phyloP scores from a whole-genome alignment of 2,113 vertebrate species.

The Notarius lentiginosus region DNA sequence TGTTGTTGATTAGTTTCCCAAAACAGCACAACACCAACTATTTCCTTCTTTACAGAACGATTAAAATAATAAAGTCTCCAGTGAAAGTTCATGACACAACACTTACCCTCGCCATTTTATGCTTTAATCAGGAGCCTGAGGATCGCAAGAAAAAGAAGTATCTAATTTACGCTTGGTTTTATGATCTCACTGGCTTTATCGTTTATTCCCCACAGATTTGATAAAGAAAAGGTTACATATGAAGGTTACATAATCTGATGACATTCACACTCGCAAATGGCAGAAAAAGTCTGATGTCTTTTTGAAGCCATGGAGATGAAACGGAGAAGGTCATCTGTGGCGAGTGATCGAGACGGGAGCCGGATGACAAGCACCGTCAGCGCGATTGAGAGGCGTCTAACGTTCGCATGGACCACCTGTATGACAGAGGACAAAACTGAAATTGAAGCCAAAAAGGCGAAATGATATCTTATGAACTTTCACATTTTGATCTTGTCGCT shows the following conservation, averaged over 20 bases:
- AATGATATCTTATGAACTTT: constrained; percentile 57
- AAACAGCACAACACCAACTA: neutral
- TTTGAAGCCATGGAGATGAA: constrained; percentile 37
- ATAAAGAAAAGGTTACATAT: constrained; percentile 44
- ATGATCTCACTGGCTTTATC: neutral
- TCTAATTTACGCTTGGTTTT: neutral
- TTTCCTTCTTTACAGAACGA: neutral
- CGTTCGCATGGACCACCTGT: constrained; percentile 50
- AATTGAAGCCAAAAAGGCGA: constrained; percentile 39
- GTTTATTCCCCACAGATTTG: constrained; percentile 22
- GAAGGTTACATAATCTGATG: constrained; percentile 46
- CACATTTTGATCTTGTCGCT: constrained; percentile 55
- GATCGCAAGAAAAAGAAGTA: neutral
- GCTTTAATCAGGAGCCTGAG: neutral
- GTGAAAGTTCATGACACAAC: neutral
- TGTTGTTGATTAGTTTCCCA: neutral
- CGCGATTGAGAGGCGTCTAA: constrained; percentile 38
- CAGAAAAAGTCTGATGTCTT: constrained; percentile 32
- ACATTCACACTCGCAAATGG: constrained; percentile 46
- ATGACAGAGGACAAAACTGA: constrained; percentile 35
- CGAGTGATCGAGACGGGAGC: constrained; percentile 37
- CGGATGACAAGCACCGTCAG: constrained; percentile 45
- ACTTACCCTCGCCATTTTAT: neutral
- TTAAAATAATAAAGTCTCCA: neutral
- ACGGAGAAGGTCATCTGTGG: constrained; percentile 46